A percentile compares a stretch with the other conserved stretches of the same genome.
Evolutionary conservation across 2,888 invertebrate species (phyloP).

Genomic region (Shargacucullia verbasci): DNA sequence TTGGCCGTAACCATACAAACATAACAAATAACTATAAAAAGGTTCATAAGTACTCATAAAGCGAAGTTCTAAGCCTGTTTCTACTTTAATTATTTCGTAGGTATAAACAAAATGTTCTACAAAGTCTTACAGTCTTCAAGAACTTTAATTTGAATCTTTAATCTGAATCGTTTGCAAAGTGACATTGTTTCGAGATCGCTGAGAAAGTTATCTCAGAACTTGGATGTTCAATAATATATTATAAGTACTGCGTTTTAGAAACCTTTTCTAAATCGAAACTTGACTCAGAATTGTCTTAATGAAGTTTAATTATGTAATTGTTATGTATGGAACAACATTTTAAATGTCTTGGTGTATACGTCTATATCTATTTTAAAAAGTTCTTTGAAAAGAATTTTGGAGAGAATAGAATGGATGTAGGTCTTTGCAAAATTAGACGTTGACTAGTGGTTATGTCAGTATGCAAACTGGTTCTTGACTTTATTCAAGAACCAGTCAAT

Average conservation of each 20-base stretch:
- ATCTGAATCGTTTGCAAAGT: constrained; percentile 2
- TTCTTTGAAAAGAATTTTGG: no score
- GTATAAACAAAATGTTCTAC: not conserved
- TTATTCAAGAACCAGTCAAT: no score
- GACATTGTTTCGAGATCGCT: constrained; percentile 5
- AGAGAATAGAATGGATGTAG: no score
- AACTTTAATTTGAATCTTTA: constrained; percentile 11
- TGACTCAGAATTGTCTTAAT: not conserved
- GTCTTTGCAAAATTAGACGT: no score
- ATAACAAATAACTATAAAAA: no score
- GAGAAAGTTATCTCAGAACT: constrained; percentile 12
- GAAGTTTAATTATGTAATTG: constrained; percentile 4
- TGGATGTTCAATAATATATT: constrained; percentile 10
- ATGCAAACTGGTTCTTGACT: no score
- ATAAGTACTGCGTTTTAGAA: not conserved
- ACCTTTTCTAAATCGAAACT: not conserved
- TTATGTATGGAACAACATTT: not conserved
- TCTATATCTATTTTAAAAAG: no score
- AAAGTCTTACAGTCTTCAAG: not conserved
- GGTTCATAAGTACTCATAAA: not conserved
- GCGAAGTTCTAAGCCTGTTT: not conserved
- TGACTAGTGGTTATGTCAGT: no score
- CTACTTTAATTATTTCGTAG: not conserved
- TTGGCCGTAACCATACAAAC: no score
- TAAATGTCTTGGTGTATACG: not conserved